Evolutionary conservation across 2,888 invertebrate genomes (phyloP).

Genomic region (Ernsta delagoae): DNA sequence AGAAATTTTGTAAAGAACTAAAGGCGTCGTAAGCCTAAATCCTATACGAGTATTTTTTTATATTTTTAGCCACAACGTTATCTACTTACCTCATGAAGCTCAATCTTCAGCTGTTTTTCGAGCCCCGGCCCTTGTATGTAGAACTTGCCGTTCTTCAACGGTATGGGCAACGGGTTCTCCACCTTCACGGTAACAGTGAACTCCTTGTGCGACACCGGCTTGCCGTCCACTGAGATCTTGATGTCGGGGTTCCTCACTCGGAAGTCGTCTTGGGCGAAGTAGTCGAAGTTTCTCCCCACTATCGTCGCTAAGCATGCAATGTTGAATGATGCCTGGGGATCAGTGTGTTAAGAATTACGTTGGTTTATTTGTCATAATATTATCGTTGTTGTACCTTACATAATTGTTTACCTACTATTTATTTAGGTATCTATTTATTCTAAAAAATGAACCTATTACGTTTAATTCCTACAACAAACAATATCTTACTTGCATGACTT

Average conservation of each 20-base stretch:
- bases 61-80: no score
- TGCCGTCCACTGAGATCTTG: conserved; percentile 87
- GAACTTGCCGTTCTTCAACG: conserved; percentile 91
- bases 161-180: conserved; percentile 92
- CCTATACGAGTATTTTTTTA: no score
- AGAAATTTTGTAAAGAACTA: no score
- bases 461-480: no score
- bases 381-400: background rate
- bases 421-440: no score
- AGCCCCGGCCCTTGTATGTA: conserved; percentile 93
- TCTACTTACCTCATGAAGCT: conserved; percentile 84
- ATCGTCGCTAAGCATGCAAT: conserved; percentile 92
- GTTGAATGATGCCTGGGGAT: conserved; percentile 89
- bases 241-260: conserved; percentile 95
- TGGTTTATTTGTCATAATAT: background rate
- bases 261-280: conserved; percentile 95
- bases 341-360: no score
- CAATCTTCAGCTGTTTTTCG: conserved; percentile 89
- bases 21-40: no score
- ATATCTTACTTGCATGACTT: no score
- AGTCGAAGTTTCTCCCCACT: conserved; percentile 92
- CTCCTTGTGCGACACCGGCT: conserved; percentile 79
- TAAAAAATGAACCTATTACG: no score
- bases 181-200: conserved; percentile 87
- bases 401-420: no score